These are phyloP conservation scores for Fissipunctia ypsillon DNA, from an alignment of 2,888 invertebrate species.

Conservation along the genomic window DNA sequence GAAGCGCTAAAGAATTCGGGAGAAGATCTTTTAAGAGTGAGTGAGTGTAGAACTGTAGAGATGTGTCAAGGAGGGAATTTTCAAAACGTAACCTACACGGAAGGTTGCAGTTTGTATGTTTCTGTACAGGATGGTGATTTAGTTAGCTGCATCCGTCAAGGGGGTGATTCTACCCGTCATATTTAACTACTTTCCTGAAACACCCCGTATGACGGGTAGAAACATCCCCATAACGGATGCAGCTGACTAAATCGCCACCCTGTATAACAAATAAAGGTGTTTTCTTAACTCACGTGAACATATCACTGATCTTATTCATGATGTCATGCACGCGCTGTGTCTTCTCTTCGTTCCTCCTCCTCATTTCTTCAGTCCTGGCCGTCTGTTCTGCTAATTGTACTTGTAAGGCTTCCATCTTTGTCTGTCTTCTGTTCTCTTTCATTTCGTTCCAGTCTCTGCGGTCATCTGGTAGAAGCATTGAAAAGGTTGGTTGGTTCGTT, in stretches of 20 bases:
- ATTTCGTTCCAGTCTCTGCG: slow-evolving; percentile 81
- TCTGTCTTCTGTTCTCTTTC: slow-evolving; percentile 65
- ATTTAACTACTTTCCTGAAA: no score
- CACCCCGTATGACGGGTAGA: no score
- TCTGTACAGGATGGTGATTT: no score
- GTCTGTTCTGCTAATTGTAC: slow-evolving; percentile 70
- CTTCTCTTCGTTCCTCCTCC: slow-evolving; percentile 64
- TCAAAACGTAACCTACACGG: neutral
- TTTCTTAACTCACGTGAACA: slow-evolving; percentile 78
- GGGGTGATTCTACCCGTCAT: no score
- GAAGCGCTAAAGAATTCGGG: no score
- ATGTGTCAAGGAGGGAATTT: no score
- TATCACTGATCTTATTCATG: slow-evolving; percentile 77
- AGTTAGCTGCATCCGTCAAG: no score
- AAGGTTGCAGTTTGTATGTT: neutral
- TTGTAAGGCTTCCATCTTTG: slow-evolving; percentile 66
- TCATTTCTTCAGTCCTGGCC: slow-evolving; percentile 69
- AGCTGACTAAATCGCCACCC: neutral
- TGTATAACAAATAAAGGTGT: neutral
- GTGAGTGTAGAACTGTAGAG: no score
- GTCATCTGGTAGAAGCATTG: slow-evolving; percentile 72
- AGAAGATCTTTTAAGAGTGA: no score
- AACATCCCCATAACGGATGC: neutral
- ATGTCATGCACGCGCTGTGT: slow-evolving; percentile 62
- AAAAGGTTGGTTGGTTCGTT: neutral